phyloP scores from a whole-genome alignment of 2,888 invertebrate species.

The Limnephilus marmoratus region DNA sequence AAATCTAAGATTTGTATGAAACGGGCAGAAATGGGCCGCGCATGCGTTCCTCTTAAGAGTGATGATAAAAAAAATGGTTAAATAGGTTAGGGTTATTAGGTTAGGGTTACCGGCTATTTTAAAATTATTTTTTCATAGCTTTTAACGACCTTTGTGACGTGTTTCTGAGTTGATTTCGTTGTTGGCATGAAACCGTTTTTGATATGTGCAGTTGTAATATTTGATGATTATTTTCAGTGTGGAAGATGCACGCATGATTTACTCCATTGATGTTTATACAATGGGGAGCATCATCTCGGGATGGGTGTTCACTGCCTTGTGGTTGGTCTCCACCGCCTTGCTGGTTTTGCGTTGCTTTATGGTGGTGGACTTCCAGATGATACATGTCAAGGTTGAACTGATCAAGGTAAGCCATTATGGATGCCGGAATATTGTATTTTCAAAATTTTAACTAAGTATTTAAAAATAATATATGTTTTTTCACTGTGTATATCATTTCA shows the following conservation, averaged over 20 bases:
- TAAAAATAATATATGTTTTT: not conserved
- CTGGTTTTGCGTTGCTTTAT: conserved; percentile 53
- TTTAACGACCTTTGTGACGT: too few relatives aligned
- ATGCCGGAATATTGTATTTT: not conserved
- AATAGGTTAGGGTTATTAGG: too few relatives aligned
- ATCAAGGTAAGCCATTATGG: conserved; percentile 27
- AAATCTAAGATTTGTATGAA: too few relatives aligned
- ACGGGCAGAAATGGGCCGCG: too few relatives aligned
- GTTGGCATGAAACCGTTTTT: too few relatives aligned
- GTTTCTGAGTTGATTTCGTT: too few relatives aligned
- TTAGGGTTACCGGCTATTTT: too few relatives aligned
- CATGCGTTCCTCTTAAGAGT: too few relatives aligned
- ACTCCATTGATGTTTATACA: conserved; percentile 21
- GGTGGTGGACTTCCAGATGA: conserved; percentile 57
- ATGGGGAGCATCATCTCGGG: conserved; percentile 12
- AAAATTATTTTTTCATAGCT: too few relatives aligned
- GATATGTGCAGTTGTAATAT: not conserved
- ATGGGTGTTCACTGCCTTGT: conserved; percentile 56
- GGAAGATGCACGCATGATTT: conserved; percentile 10
- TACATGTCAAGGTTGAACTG: conserved; percentile 60
- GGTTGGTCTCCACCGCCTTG: conserved; percentile 46
- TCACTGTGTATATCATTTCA: too few relatives aligned
- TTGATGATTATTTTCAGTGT: conserved; percentile 41
- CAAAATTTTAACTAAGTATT: not conserved
- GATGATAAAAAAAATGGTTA: too few relatives aligned